phyloP scores from a whole-genome alignment of 2,113 vertebrate species.

The Cairina moschata region DNA sequence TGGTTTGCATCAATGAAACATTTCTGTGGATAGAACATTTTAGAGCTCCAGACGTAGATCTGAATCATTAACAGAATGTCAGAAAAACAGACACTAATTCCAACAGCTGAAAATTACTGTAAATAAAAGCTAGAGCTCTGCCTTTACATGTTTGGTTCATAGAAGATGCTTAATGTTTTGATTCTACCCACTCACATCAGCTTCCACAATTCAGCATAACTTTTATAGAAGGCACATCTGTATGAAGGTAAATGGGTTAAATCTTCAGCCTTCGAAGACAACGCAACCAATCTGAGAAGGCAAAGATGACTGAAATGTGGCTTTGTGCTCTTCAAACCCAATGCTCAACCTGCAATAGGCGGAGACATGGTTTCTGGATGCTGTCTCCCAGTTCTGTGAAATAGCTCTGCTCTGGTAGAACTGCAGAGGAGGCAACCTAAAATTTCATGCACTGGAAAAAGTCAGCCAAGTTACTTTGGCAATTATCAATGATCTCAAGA shows the following conservation, averaged over 20 bases:
- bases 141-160: conserved; percentile 1
- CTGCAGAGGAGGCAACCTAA: background rate
- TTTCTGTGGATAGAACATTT: conserved; percentile 29
- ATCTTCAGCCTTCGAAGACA: background rate
- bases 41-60: conserved; percentile 24
- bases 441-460: background rate
- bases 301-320: background rate
- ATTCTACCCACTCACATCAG: background rate
- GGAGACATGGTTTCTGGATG: background rate
- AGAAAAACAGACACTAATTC: conserved; percentile 2
- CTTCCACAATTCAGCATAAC: background rate
- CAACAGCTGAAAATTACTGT: conserved; percentile 28
- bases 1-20: conserved; percentile 3
- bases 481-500: background rate
- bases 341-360: accelerated
- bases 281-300: background rate
- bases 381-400: background rate
- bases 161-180: conserved; percentile 3
- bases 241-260: background rate
- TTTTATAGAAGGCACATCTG: background rate
- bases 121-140: conserved; percentile 35
- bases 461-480: background rate
- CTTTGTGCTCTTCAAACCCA: background rate
- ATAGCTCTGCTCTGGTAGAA: background rate
- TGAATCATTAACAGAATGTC: conserved; percentile 30